Conservation (phyloP, 2,888 invertebrate genomes). For the Smittia sp. region DNA sequence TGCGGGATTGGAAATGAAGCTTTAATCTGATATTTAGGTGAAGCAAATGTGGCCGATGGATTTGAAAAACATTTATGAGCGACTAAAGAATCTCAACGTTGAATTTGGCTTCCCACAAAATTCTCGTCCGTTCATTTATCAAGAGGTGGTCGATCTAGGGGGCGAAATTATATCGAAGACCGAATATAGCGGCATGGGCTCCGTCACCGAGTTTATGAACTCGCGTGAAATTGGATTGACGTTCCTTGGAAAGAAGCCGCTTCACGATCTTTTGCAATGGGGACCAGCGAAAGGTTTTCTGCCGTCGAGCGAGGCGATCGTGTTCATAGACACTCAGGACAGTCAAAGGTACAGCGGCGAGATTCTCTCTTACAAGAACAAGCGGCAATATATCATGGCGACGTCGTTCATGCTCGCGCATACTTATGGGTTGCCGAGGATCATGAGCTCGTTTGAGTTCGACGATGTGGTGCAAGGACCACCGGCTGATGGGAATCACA, state of each 20-base stretch:
- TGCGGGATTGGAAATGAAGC: background rate
- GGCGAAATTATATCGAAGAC: constrained; percentile 48
- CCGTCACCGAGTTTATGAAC: constrained; percentile 66
- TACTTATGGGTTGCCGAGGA: constrained; percentile 56
- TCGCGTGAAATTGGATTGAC: constrained; percentile 58
- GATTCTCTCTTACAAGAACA: constrained; percentile 51
- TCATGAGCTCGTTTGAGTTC: constrained; percentile 60
- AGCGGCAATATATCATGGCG: constrained; percentile 54
- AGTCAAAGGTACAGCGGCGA: constrained; percentile 62
- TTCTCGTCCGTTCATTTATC: constrained; percentile 57
- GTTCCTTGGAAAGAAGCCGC: constrained; percentile 58
- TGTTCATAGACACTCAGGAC: constrained; percentile 82
- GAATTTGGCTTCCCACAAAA: constrained; percentile 55
- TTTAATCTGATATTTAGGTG: no score
- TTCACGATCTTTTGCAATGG: constrained; percentile 57
- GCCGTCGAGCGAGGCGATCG: constrained; percentile 58
- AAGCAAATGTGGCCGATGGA: constrained; percentile 57
- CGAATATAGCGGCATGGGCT: constrained; percentile 57
- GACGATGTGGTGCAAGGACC: constrained; percentile 54
- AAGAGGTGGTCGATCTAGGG: constrained; percentile 59
- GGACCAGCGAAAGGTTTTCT: constrained; percentile 56
- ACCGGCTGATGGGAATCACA: constrained; percentile 55
- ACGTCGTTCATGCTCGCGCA: constrained; percentile 61
- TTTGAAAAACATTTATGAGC: constrained; percentile 56
- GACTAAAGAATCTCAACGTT: constrained; percentile 54